phyloP scores from a whole-genome alignment of 2,113 vertebrate genomes.

The Acanthochromis polyacanthus region DNA sequence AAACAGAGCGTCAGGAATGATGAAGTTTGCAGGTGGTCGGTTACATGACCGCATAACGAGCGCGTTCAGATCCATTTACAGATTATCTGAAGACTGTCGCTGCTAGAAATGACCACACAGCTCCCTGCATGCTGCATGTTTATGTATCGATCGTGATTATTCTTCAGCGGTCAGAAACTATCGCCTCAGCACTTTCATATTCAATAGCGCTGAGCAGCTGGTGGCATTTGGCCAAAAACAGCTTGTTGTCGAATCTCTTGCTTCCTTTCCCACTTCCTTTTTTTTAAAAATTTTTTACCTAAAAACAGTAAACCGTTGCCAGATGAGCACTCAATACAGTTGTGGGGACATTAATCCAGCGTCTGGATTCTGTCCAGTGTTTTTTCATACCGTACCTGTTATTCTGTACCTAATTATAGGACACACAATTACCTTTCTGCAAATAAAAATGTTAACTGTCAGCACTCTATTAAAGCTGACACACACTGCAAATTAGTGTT shows the following conservation, averaged over 20 bases:
- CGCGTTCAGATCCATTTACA: conserved; percentile 17
- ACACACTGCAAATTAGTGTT: background rate
- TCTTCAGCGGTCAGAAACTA: conserved; percentile 29
- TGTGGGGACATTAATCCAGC: too few species aligned
- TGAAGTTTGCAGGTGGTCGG: conserved; percentile 23
- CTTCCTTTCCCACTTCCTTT: too few species aligned
- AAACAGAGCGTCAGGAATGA: conserved; percentile 21
- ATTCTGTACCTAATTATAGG: too few species aligned
- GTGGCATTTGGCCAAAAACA: conserved; percentile 1
- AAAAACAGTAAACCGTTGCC: too few species aligned
- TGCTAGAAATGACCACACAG: conserved; percentile 12
- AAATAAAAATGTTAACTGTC: background rate
- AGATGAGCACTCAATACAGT: too few species aligned
- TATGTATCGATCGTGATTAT: conserved; percentile 28
- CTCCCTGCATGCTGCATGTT: conserved; percentile 5
- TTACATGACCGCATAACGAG: background rate
- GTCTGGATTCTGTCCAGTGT: too few species aligned
- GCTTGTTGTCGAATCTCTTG: conserved; percentile 1
- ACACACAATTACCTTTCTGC: background rate
- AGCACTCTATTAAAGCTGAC: background rate
- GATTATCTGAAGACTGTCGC: conserved; percentile 20
- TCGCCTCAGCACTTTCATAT: conserved; percentile 37
- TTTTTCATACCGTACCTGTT: too few species aligned
- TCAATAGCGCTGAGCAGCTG: conserved; percentile 30
- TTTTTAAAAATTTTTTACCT: too few species aligned